Evolutionary conservation across 2,113 vertebrate species (phyloP).

Genomic region (Oostethus manadensis): DNA sequence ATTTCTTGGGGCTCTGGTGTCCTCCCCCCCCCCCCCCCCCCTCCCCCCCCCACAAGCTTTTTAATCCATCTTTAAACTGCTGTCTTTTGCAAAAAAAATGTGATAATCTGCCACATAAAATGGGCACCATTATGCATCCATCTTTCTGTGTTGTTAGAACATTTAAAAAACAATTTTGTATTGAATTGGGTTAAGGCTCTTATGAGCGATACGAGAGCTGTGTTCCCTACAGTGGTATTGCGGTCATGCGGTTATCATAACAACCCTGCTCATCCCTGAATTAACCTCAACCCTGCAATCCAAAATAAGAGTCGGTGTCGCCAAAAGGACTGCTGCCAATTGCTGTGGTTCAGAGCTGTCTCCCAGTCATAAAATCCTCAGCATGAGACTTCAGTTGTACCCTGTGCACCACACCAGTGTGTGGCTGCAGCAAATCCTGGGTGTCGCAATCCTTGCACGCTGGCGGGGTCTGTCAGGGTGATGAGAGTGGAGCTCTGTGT

Average conservation of each 20-base stretch:
- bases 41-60: no score
- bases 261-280: neutral
- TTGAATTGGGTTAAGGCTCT: neutral
- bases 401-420: constrained; percentile 7
- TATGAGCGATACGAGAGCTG: neutral
- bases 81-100: neutral
- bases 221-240: neutral
- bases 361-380: constrained; percentile 21
- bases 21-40: no score
- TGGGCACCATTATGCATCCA: neutral
- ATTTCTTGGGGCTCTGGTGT: no score
- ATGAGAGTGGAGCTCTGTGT: constrained; percentile 24
- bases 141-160: no score
- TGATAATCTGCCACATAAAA: neutral
- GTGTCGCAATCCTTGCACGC: constrained; percentile 9
- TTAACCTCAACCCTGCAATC: constrained; percentile 1
- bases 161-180: neutral
- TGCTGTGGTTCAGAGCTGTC: constrained; percentile 17
- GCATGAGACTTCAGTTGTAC: constrained; percentile 9
- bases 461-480: constrained; percentile 12
- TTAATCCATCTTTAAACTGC: no score
- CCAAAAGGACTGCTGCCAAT: constrained; percentile 18
- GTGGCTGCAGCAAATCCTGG: constrained; percentile 12
- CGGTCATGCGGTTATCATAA: neutral
- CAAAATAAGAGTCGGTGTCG: constrained; percentile 5